Evolutionary conservation across 1,140 invertebrate species (phyloP).

Genomic region (Samia ricini): DNA sequence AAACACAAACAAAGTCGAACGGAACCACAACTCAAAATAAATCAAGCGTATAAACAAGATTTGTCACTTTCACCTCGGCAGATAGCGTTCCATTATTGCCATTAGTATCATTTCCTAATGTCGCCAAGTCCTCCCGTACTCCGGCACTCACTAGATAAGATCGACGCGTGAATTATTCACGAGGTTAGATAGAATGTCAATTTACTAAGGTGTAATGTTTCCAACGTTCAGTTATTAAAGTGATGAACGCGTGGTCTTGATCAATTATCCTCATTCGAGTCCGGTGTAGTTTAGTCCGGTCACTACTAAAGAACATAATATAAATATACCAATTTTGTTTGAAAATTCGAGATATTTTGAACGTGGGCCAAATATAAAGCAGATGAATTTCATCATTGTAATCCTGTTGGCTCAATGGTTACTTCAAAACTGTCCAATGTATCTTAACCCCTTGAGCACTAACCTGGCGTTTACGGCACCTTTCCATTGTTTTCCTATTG

Average conservation of each 20-base stretch:
- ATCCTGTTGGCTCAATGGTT: too few species aligned
- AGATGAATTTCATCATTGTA: too few species aligned
- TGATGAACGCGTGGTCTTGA: background rate
- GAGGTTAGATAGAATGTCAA: conserved; percentile 22
- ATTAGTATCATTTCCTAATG: conserved; percentile 15
- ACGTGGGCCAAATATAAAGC: too few species aligned
- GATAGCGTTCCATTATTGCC: conserved; percentile 19
- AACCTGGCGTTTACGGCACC: too few species aligned
- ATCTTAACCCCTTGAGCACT: too few species aligned
- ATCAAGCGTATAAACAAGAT: conserved; percentile 14
- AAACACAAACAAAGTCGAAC: background rate
- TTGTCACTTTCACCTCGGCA: conserved; percentile 14
- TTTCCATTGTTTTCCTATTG: too few species aligned
- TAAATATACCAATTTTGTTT: background rate
- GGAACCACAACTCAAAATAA: conserved; percentile 13
- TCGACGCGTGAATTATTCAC: conserved; percentile 29
- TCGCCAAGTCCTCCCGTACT: background rate
- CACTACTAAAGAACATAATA: background rate
- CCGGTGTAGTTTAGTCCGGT: background rate
- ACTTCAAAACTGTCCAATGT: too few species aligned
- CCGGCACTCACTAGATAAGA: conserved; percentile 20
- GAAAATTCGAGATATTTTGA: too few species aligned
- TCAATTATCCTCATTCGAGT: background rate
- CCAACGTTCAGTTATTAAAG: background rate
- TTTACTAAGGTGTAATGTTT: conserved; percentile 11